Conservation (phyloP, 2,797 vertebrate genomes). For the Pteronotus mesoamericanus region DNA sequence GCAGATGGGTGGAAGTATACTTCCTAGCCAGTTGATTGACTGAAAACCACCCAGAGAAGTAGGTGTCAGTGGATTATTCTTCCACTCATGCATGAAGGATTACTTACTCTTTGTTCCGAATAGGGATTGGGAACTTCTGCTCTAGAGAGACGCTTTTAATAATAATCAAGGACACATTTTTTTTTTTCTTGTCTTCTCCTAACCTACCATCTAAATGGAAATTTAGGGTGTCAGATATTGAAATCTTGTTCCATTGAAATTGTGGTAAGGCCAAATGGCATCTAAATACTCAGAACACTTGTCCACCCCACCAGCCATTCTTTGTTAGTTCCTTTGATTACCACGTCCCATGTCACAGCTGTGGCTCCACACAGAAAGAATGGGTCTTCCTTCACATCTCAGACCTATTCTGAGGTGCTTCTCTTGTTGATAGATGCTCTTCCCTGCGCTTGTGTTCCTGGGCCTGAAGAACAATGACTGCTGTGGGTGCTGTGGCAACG, state of each 20-base stretch:
- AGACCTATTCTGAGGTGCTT: background rate
- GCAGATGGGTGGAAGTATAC: background rate
- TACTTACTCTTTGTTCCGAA: background rate
- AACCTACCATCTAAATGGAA: background rate
- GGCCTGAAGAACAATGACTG: constrained; percentile 96
- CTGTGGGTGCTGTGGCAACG: constrained; percentile 93
- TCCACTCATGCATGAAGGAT: too few relatives aligned
- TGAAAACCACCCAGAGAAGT: background rate
- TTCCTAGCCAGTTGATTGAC: background rate
- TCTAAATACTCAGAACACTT: background rate
- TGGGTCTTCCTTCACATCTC: fast-evolving
- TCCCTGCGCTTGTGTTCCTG: constrained; percentile 90
- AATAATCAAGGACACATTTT: background rate
- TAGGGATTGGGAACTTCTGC: background rate
- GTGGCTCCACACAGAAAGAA: background rate
- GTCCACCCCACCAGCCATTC: background rate
- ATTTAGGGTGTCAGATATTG: background rate
- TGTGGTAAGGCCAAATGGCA: background rate
- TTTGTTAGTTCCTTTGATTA: background rate
- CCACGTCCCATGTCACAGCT: fast-evolving
- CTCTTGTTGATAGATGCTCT: constrained; percentile 89
- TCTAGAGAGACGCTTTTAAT: background rate
- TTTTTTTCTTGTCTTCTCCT: background rate
- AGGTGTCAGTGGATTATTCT: background rate
- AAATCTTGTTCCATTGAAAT: background rate